phyloP scores from a whole-genome alignment of 2,113 vertebrate species.

The Hylia prasina region DNA sequence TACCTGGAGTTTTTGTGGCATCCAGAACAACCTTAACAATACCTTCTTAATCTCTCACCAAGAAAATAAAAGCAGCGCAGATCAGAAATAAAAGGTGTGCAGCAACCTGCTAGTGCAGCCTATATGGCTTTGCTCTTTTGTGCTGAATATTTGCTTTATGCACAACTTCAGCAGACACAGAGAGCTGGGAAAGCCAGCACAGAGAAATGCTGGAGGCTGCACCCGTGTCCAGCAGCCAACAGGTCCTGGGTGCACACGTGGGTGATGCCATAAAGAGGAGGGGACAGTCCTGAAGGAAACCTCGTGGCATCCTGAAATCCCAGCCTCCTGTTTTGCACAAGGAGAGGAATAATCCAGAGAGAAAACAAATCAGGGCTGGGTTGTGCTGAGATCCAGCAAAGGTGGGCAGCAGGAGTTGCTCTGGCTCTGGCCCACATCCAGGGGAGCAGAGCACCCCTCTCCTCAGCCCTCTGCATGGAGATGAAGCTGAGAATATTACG shows the following conservation, averaged over 20 bases:
- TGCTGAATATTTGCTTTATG: neutral
- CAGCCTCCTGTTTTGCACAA: neutral
- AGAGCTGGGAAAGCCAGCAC: neutral
- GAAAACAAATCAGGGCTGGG: neutral
- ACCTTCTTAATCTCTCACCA: neutral
- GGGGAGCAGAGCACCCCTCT: neutral
- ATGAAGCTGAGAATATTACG: neutral
- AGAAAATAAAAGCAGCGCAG: conserved; percentile 33
- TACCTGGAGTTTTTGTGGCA: conserved; percentile 30
- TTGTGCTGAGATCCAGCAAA: neutral
- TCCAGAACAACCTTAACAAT: conserved; percentile 2
- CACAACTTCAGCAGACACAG: neutral
- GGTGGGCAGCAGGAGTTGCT: neutral
- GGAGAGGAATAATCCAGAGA: neutral
- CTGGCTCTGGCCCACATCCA: neutral
- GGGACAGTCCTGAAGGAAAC: neutral
- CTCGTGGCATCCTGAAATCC: neutral
- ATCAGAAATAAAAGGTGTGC: conserved; percentile 24
- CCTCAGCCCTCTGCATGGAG: neutral
- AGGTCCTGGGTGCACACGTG: accelerated
- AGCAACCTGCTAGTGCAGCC: neutral
- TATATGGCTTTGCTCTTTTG: neutral
- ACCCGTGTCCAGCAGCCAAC: neutral
- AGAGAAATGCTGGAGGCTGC: neutral
- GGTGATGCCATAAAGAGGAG: neutral